A percentile compares a stretch with the other conserved stretches of the same genome.
phyloP scores from a whole-genome alignment of 2,888 invertebrate species.

The Ophion slaviceki region DNA sequence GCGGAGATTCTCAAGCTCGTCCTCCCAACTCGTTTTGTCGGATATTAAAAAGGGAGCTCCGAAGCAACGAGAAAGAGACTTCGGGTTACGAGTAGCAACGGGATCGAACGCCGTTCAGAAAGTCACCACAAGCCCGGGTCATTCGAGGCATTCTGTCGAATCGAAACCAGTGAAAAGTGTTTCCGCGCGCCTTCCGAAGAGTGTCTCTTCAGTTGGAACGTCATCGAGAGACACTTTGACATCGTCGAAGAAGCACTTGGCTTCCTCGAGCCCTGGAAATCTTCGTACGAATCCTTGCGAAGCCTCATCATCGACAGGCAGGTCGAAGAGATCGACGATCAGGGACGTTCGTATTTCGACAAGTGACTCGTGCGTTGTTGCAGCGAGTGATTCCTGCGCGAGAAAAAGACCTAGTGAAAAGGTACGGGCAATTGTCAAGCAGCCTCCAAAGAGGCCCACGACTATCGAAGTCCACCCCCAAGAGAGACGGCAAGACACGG shows the following conservation, averaged over 20 bases:
- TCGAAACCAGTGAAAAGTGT: slow-evolving; percentile 84
- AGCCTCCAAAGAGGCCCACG: slow-evolving; percentile 70
- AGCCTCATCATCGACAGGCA: slow-evolving; percentile 33
- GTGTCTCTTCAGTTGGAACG: slow-evolving; percentile 73
- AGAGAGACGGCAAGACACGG: slow-evolving; percentile 62
- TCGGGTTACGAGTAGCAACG: slow-evolving; percentile 36
- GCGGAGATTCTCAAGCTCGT: slow-evolving; percentile 83
- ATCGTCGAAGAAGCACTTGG: slow-evolving; percentile 62
- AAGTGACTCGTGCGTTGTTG: slow-evolving; percentile 37
- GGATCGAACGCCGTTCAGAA: slow-evolving; percentile 46
- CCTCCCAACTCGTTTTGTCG: slow-evolving; percentile 85
- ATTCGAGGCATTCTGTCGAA: slow-evolving; percentile 74
- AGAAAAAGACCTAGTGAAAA: slow-evolving; percentile 78
- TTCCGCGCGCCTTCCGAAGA: slow-evolving; percentile 80
- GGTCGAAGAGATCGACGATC: slow-evolving; percentile 51
- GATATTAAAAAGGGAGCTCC: slow-evolving; percentile 83
- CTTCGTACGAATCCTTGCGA: slow-evolving; percentile 33
- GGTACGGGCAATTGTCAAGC: slow-evolving; percentile 79
- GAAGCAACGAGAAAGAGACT: slow-evolving; percentile 56
- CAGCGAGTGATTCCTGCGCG: slow-evolving; percentile 66
- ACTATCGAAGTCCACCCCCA: slow-evolving; percentile 70
- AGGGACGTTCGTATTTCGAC: slow-evolving; percentile 52
- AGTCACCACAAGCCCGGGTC: slow-evolving; percentile 76
- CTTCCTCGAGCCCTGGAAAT: slow-evolving; percentile 21
- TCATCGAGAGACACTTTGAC: slow-evolving; percentile 20